These are phyloP conservation scores for Hypotaenidia philippensis DNA, from an alignment of 2,797 vertebrate genomes.

Conservation along the genomic window DNA sequence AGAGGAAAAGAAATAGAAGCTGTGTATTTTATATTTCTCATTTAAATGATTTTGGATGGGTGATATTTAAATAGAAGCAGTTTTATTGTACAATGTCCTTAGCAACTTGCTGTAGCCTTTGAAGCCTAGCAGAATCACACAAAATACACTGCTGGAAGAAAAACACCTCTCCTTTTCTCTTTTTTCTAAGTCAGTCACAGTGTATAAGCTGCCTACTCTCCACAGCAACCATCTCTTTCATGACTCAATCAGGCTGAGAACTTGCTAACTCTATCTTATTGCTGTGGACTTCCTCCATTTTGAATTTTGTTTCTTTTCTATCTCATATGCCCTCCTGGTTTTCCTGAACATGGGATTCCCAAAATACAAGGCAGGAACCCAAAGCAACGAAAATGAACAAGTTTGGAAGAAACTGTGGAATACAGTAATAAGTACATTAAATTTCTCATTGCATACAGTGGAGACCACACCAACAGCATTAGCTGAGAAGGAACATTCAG, in stretches of 20 bases:
- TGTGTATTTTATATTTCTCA: neutral
- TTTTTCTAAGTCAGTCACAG: neutral
- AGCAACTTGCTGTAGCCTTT: conserved; percentile 20
- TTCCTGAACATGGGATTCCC: neutral
- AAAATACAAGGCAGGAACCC: neutral
- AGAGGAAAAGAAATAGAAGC: neutral
- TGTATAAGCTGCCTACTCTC: neutral
- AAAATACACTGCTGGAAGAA: conserved; percentile 44
- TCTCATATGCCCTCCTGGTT: neutral
- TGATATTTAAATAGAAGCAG: conserved; percentile 21
- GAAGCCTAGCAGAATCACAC: neutral
- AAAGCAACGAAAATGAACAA: neutral
- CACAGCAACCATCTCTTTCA: conserved; percentile 21
- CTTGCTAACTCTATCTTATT: conserved; percentile 22
- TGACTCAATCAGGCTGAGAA: conserved; percentile 17
- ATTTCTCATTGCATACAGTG: neutral
- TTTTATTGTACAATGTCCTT: conserved; percentile 9
- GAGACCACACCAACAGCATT: neutral
- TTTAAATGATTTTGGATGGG: neutral
- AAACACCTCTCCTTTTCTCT: conserved; percentile 26
- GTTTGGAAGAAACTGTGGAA: neutral
- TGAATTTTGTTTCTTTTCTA: neutral
- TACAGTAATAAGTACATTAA: neutral
- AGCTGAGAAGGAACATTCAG: neutral
- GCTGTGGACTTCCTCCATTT: neutral